Base-by-base conservation (phyloP, 2,888 invertebrate genomes). In the Julus scanicus region DNA sequence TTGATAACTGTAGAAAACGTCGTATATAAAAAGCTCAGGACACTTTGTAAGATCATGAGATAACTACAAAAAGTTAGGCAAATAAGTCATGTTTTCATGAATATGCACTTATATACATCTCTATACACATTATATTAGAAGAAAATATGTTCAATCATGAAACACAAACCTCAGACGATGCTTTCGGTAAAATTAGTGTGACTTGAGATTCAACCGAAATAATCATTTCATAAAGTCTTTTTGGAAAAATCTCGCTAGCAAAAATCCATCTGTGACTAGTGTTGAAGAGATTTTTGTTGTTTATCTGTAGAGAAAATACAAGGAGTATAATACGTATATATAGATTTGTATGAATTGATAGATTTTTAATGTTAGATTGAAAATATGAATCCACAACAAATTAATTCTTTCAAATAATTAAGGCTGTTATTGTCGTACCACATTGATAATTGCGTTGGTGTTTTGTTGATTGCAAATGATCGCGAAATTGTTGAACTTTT, bases 1-100 rank as follows among this genome's bases (percentile, higher is more conserved):
- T 29, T 85, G 85, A 44, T 44, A n/a, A 44, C 85, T 85, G 49
- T 85, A 85, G 29, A 85, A 85, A 20, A 85, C 44, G 29, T 85
- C 85, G 29, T 85, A 85, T 9, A 85, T 44, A 20, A 80, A 37
- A 11, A 37, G 2, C 13, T 80, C 80, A 2, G 37, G 37, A 80
- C 37, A 37, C 37, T 4, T 80, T 80, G 1, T 13, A 37, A 80
- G 0, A 13, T 80, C 13, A 0, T 29, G 13, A 6, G 37, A 80
- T 0, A 37, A 37, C 80, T 80, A 0, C 0, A 4, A 6, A n/a
- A 29, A 29, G 0, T 1, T 1, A n/a, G 5, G 0, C 17, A n/a
- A 63, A n/a, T n/a, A n/a, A 20, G 5, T 2, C n/a, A 63, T n/a
- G 1, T 17, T n/a, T 13, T 11, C 9, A 3, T 53, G 53, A 53